Evolutionary conservation across 1,140 invertebrate species (phyloP), one percentile per base, ranked within the genome.

Genomic region (Drosophila bocki): DNA sequence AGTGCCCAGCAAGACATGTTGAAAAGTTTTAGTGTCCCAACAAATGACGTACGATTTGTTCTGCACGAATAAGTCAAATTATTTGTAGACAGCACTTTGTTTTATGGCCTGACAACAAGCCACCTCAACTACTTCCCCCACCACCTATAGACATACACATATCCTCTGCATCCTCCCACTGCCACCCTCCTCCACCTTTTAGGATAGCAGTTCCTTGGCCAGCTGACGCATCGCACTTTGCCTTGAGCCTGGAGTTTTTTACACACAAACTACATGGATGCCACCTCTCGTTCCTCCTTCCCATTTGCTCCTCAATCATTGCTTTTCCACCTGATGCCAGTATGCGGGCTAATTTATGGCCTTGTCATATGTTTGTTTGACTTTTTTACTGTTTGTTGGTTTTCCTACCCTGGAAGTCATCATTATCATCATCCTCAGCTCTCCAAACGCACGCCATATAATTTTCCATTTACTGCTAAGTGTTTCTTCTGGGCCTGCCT

Each of bases 21-120:
- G 61, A 70, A 68, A 70, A 70, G 67, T 87, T 88, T 87, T 88
- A 87, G 84, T 87, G 54, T 79, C 67, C 63, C 84, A 88, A 88
- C 84, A 84, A 87, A 87, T 87, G 84, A 88, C 84, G 84, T 90
- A 84, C 85, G 85, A 87, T 88, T 87, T 87, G 84, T 87, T 87
- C 84, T 87, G 84, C 84, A 87, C 84, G 84, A 87, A 87, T 87
- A 87, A 87, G 84, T 88, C 84, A 84, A 87, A 87, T 84, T 78
- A 87, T 87, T 88, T 87, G 84, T 87, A 87, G 84, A 88, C 84
- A 87, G 84, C 84, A 87, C 84, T 87, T 87, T 87, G 74, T 87
- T 87, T 87, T 87, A 87, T 88, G 64, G 82, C 84, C 71, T 82
- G 72, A 63, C 84, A 80, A 78, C 84, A 87, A 78, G 76, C 65